phyloP scores from a whole-genome alignment of 2,888 invertebrate species.

The Microplitis deprimator region DNA sequence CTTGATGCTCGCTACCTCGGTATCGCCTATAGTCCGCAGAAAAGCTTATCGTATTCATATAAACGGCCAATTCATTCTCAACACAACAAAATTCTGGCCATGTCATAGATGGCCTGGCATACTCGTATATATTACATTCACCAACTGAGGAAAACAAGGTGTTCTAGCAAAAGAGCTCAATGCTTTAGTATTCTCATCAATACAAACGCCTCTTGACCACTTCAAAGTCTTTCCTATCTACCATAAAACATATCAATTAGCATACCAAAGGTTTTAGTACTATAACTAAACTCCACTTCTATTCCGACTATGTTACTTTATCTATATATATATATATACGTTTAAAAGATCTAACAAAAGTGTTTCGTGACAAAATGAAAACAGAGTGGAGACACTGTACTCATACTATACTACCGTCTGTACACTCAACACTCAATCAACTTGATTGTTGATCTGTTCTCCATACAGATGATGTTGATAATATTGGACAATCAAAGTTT shows the following conservation, averaged over 20 bases:
- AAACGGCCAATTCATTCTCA: constrained; percentile 2
- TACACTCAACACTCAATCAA: not conserved
- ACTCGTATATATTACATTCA: constrained; percentile 6
- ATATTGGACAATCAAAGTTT: constrained; percentile 1
- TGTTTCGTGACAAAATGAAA: not conserved
- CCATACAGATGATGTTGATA: constrained; percentile 1
- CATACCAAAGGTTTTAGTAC: constrained; percentile 55
- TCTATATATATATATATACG: not conserved
- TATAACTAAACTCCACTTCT: not conserved
- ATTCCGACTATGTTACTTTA: not conserved
- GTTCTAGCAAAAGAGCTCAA: constrained; percentile 18
- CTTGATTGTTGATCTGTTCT: not conserved
- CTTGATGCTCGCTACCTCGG: constrained; percentile 52
- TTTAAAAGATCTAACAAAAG: constrained; percentile 7
- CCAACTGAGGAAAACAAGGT: not conserved
- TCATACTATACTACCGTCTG: not conserved
- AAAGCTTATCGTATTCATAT: constrained; percentile 29
- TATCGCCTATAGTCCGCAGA: constrained; percentile 19
- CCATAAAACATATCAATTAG: constrained; percentile 63
- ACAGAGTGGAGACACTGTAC: not conserved
- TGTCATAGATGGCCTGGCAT: not conserved
- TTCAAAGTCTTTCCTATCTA: constrained; percentile 60
- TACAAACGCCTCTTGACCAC: constrained; percentile 58
- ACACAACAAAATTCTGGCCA: not conserved
- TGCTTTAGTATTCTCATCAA: constrained; percentile 54